Base-by-base conservation (phyloP, 92 coral and sea anemone species). In the Palythoa heliodiscus region DNA sequence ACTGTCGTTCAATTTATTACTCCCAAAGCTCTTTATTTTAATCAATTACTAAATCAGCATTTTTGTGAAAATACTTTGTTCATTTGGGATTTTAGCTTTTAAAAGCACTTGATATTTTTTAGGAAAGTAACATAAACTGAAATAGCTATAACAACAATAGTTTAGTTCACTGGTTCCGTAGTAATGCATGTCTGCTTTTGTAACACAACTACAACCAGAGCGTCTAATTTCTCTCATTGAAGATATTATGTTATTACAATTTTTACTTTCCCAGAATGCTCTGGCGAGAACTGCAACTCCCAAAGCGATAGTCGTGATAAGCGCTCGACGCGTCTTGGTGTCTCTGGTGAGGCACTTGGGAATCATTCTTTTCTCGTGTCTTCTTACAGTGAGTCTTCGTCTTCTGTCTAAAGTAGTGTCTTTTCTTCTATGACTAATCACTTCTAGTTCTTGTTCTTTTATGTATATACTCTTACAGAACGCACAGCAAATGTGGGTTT, bases 341-440 rank as follows among this genome's bases (percentile, higher is more conserved):
- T 43, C 13, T 58, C 72, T 13, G 58, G 0, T 20, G 5, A 20
- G 84, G 54, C 70, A 24, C 58, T 70, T 43, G 25, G 23, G 75
- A 50, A 29, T 64, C 15, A 35, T 15, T 66, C 24, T 50, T 39
- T 47, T 80, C 15, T 66, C 40, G 20, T 4, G 14, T 25, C 75
- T 66, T 48, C 6, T 43, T 22, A 53, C 84, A 80, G 84, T 80
- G 74, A 80, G 84, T 80, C 84, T 23, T 64, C 9, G 3, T 16
- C 52, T 16, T 47, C 39, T 23, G 38, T 22, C 3, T 24, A 23
- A 8, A 20, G 22, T 5, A 13, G 5, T 78, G 39, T 7, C 12
- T 61, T n/a, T 47, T 11, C 7, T 67, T 80, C 63, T 20, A n/a
- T 22, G 35, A 66, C 20, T 16, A 7, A 14, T 37, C 9, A 9